These are phyloP conservation scores for Pollenia amentaria DNA, from an alignment of 2,888 invertebrate genomes.

Conservation along the genomic window DNA sequence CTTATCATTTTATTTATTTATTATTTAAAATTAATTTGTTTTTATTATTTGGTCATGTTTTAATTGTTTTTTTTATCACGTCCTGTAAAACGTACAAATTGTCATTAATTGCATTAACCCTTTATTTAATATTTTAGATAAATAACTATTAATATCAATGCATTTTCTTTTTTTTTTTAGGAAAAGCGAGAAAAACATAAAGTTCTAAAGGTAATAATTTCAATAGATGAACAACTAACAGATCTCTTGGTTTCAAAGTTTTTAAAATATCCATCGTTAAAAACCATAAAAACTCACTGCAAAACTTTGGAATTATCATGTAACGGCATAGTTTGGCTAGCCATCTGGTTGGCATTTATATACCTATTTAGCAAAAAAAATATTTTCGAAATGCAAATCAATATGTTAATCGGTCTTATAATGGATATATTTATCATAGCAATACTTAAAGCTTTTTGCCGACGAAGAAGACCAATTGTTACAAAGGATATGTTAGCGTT, in stretches of 20 bases:
- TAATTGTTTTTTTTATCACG: too few relatives aligned
- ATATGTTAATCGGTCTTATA: conserved; percentile 91
- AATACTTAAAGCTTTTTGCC: conserved; percentile 90
- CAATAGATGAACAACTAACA: conserved; percentile 80
- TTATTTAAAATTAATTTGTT: too few relatives aligned
- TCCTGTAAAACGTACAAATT: too few relatives aligned
- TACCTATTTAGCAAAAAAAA: conserved; percentile 90
- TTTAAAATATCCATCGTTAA: conserved; percentile 80
- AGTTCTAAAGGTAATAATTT: conserved; percentile 75
- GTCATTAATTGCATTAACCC: too few relatives aligned
- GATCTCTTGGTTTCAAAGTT: conserved; percentile 80
- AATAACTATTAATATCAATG: too few relatives aligned
- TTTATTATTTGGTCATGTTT: too few relatives aligned
- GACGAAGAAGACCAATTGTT: conserved; percentile 91
- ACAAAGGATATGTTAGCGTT: conserved; percentile 89
- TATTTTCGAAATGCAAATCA: conserved; percentile 92
- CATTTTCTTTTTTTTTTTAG: conserved; percentile 42
- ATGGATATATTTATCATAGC: conserved; percentile 92
- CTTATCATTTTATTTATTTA: too few relatives aligned
- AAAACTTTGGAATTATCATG: conserved; percentile 88
- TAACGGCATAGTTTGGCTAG: conserved; percentile 95
- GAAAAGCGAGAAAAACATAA: conserved; percentile 41
- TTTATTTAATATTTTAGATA: too few relatives aligned
- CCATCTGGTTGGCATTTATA: conserved; percentile 90
- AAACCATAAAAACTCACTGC: conserved; percentile 80